Percentiles rank a stretch among this genome's conserved stretches.
Evolutionary conservation across 64 coral and sea anemone species (phyloP).

Genomic region (Montipora foliosa): DNA sequence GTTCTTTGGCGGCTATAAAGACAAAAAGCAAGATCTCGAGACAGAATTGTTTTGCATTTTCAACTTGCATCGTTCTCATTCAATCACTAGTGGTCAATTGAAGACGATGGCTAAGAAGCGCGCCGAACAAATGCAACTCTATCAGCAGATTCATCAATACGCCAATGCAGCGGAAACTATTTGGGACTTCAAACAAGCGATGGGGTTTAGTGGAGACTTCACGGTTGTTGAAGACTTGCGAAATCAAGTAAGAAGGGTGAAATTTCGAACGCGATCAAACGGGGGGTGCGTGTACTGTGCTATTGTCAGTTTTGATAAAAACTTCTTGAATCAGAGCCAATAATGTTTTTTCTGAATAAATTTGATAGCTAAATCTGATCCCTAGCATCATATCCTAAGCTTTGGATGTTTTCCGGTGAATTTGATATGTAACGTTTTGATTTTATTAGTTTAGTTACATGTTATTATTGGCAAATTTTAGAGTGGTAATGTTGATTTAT

Average conservation of each 20-base stretch:
- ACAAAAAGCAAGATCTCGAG: conserved; percentile 23
- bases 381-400: too few relatives aligned
- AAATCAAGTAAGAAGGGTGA: conserved; percentile 46
- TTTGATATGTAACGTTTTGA: too few relatives aligned
- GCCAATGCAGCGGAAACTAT: conserved; percentile 55
- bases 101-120: not conserved
- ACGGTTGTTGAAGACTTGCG: conserved; percentile 53
- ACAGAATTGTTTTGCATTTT: not conserved
- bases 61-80: too few relatives aligned
- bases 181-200: conserved; percentile 70
- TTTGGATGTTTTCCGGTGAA: too few relatives aligned
- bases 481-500: not conserved
- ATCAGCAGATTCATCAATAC: conserved; percentile 39
- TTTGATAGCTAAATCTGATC: too few relatives aligned
- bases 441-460: too few relatives aligned
- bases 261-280: not conserved
- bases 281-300: not conserved
- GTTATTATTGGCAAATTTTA: too few relatives aligned
- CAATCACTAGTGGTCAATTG: not conserved
- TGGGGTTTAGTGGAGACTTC: conserved; percentile 64
- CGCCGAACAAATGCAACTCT: conserved; percentile 16
- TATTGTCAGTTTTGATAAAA: not conserved
- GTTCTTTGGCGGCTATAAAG: conserved; percentile 38
- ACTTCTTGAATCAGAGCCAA: too few relatives aligned
- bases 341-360: too few relatives aligned